These are phyloP conservation scores for Valencia hispanica DNA, from an alignment of 2,797 vertebrate species.

Conservation along the genomic window DNA sequence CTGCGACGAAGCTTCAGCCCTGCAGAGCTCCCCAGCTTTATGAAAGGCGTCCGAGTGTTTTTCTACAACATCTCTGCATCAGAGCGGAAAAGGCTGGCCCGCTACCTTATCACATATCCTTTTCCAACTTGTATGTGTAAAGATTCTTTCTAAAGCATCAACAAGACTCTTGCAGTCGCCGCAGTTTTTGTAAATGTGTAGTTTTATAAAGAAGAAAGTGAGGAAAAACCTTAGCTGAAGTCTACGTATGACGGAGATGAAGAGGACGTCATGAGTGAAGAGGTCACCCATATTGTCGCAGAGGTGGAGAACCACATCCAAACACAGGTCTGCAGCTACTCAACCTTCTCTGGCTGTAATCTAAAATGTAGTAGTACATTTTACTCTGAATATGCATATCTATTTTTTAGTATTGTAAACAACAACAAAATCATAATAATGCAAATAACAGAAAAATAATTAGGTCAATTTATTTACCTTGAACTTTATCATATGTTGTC, in stretches of 20 bases:
- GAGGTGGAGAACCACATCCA: slow-evolving; percentile 76
- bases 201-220: background rate
- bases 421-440: no score
- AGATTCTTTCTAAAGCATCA: background rate
- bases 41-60: slow-evolving; percentile 80
- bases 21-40: slow-evolving; percentile 72
- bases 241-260: slow-evolving; percentile 84
- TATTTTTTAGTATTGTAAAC: no score
- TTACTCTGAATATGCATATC: no score
- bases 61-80: slow-evolving; percentile 82
- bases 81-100: slow-evolving; percentile 78
- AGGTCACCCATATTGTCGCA: slow-evolving; percentile 84
- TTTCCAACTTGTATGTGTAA: slow-evolving; percentile 9
- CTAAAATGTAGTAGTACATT: no score
- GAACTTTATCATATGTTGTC: background rate
- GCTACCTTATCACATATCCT: slow-evolving; percentile 87
- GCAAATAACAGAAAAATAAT: no score
- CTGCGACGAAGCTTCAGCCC: background rate
- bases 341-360: background rate
- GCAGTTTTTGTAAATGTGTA: background rate
- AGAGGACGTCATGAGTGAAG: slow-evolving; percentile 77
- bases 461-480: no score
- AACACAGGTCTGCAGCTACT: slow-evolving; percentile 62
- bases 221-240: slow-evolving; percentile 66
- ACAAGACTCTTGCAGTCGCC: no score